Base-by-base conservation (phyloP, 2,888 invertebrate species). In the Miltochrista miniata region DNA sequence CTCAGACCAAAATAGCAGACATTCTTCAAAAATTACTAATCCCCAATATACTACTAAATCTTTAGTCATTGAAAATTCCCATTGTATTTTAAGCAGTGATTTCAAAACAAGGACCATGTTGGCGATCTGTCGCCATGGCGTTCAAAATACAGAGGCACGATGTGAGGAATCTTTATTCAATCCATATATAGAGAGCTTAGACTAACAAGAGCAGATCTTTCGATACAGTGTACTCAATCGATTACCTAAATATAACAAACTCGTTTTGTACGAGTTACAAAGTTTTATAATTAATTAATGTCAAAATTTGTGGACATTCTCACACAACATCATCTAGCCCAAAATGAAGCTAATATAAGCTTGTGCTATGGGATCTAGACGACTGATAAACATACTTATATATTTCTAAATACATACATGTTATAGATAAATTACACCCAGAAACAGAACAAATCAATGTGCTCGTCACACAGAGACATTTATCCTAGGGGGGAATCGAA, bases 61-160 rank as follows among this genome's bases (percentile, higher is more conserved):
- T 34, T 37, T 40, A 45, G 18, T 36, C 46, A 45, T 51, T 40
- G 37, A 53, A 58, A 61, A 63, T 53, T 48, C 51, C 76, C 69
- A 78, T 79, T 79, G 79, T 79, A 76, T 77, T 76, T 72, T 74
- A 75, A 74, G 68, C 54, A 57, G 64, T 54, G 54, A 55, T 59
- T 63, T 61, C 54, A 64, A 62, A 67, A 62, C 62, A 56, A 59
- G 59, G 56, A 64, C 2, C 56, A 62, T 60, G 51, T 57, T 50
- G 29, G 40, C 54, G 64, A 58, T 51, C 45, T 35, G 59, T 56
- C 59, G 66, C 59, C 57, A 46, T 59, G 61, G 56, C 48, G 60
- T 59, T 58, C 60, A 54, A 59, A 57, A 8, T 7, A 5, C 3
- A 31, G 64, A 64, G 56, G 58, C 58, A 50, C 54, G 53, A 61